phyloP scores from a whole-genome alignment of 2,797 vertebrate genomes.

The Calcarius lapponicus region DNA sequence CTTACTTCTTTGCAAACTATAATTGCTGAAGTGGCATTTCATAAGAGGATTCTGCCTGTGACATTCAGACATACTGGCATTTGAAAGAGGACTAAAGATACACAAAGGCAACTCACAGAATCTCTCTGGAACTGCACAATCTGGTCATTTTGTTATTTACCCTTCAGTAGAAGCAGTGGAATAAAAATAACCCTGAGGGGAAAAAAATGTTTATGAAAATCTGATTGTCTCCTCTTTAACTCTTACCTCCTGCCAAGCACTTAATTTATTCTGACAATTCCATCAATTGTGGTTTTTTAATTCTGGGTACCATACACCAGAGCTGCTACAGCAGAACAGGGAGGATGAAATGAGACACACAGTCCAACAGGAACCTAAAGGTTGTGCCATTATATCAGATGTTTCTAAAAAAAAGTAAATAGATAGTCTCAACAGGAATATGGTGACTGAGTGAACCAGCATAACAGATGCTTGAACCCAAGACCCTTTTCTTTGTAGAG shows the following conservation, averaged over 20 bases:
- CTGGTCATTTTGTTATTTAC: not conserved
- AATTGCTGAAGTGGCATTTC: constrained; percentile 36
- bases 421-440: not conserved
- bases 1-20: not conserved
- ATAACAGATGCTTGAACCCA: not conserved
- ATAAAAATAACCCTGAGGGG: not conserved
- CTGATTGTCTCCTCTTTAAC: not conserved
- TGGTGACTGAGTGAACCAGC: not conserved
- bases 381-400: not conserved
- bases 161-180: not conserved
- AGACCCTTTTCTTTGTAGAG: not conserved
- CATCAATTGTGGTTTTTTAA: not conserved
- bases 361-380: not conserved
- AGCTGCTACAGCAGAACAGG: not conserved
- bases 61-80: not conserved
- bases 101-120: not conserved
- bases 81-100: constrained; percentile 6
- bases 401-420: not conserved
- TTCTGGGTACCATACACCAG: not conserved
- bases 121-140: not conserved
- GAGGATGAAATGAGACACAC: not conserved
- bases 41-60: not conserved
- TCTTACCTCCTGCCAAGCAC: not conserved
- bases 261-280: not conserved
- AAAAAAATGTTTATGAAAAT: not conserved